Evolutionary conservation across 2,888 invertebrate genomes (phyloP).

Genomic region (Eupithecia dodoneata): DNA sequence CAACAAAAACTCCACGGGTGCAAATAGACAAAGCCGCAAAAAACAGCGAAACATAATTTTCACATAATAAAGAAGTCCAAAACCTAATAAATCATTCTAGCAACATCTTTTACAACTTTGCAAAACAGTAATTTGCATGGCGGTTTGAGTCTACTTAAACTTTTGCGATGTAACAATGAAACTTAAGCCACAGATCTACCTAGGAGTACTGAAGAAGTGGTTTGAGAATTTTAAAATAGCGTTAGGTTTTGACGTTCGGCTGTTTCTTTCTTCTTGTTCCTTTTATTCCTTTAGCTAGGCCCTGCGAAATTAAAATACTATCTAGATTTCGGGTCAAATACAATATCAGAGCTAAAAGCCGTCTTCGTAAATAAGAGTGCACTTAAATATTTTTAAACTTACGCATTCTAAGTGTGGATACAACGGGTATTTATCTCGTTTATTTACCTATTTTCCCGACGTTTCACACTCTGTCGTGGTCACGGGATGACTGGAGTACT

Average conservation of each 20-base stretch:
- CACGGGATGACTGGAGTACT: too few relatives aligned
- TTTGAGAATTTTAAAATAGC: neutral
- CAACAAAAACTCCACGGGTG: neutral
- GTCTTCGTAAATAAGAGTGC: too few relatives aligned
- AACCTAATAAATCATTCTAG: constrained; percentile 32
- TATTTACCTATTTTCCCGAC: too few relatives aligned
- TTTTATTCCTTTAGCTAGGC: too few relatives aligned
- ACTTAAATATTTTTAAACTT: too few relatives aligned
- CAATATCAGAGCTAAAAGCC: too few relatives aligned
- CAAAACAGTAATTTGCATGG: constrained; percentile 35
- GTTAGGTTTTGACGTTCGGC: neutral
- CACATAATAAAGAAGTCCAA: constrained; percentile 31
- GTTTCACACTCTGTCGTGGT: too few relatives aligned
- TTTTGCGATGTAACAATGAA: constrained; percentile 16
- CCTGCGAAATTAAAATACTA: too few relatives aligned
- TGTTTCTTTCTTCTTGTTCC: neutral
- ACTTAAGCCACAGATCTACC: constrained; percentile 18
- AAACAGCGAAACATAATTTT: constrained; percentile 34
- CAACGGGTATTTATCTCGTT: too few relatives aligned
- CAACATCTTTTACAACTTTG: constrained; percentile 31
- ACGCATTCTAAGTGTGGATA: too few relatives aligned
- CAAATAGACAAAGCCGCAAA: constrained; percentile 12
- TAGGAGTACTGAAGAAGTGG: neutral
- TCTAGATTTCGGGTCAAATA: too few relatives aligned
- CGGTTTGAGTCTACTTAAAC: constrained; percentile 20